Conservation (phyloP, 92 coral and sea anemone genomes). For the Epizoanthus fatuus region DNA sequence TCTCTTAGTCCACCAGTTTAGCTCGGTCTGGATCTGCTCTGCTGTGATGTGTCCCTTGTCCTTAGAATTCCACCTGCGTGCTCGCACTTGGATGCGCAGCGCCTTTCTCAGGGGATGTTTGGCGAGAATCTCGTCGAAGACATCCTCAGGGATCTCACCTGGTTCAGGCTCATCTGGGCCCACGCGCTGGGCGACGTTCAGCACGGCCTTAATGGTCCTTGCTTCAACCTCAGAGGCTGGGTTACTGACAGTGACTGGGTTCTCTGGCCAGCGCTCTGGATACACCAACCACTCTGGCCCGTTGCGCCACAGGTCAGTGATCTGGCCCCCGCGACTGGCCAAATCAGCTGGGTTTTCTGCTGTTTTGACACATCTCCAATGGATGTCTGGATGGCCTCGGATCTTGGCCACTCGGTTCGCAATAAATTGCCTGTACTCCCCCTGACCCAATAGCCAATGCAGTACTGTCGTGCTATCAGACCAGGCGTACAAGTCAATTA, state of each 20-base stretch:
- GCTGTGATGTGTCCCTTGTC: neutral
- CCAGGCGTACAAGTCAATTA: neutral
- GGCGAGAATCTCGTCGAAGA: neutral
- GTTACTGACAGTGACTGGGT: constrained; percentile 27
- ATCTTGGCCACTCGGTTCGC: constrained; percentile 24
- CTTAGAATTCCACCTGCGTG: neutral
- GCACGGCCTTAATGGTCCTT: constrained; percentile 30
- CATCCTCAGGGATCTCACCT: neutral
- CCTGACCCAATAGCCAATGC: neutral
- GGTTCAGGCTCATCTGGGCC: neutral
- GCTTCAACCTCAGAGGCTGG: constrained; percentile 46
- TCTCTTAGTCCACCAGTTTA: neutral
- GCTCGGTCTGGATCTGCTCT: neutral
- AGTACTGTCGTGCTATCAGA: neutral
- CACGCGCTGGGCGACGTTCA: constrained; percentile 19
- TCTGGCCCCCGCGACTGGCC: constrained; percentile 29
- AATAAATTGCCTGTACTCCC: constrained; percentile 19
- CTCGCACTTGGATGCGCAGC: neutral
- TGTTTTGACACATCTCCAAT: constrained; percentile 35
- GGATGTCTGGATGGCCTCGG: constrained; percentile 2
- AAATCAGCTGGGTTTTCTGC: constrained; percentile 42
- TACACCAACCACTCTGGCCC: constrained; percentile 40
- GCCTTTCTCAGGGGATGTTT: neutral
- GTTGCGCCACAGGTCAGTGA: constrained; percentile 31
- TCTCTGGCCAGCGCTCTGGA: constrained; percentile 35